These are phyloP conservation scores for Leptoteleia sp. DNA, from an alignment of 1,140 invertebrate genomes.

Conservation along the genomic window DNA sequence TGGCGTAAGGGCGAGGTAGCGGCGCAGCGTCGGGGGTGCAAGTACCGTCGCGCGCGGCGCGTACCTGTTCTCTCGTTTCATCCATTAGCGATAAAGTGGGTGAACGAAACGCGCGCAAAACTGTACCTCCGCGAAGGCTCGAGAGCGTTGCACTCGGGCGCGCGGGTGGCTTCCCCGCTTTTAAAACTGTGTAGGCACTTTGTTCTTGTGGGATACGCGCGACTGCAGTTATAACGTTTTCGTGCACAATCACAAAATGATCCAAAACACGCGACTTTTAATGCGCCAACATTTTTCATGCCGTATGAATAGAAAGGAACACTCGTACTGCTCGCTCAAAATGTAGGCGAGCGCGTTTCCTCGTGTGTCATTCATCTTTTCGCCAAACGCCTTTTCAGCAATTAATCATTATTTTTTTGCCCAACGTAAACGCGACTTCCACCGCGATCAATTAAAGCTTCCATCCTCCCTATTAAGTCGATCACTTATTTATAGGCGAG, in stretches of 20 bases:
- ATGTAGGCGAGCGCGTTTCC: conserved; percentile 9
- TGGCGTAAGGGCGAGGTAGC: too few relatives aligned
- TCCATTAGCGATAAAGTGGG: conserved; percentile 59
- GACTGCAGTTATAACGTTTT: conserved; percentile 40
- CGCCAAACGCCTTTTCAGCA: neutral
- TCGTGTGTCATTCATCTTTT: conserved; percentile 18
- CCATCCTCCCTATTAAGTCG: too few relatives aligned
- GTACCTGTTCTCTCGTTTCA: conserved; percentile 40
- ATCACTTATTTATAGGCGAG: too few relatives aligned
- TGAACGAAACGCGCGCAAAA: conserved; percentile 43
- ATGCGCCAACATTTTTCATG: conserved; percentile 14
- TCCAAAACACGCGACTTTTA: conserved; percentile 43
- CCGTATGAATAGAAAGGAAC: conserved; percentile 13
- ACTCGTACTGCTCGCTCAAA: neutral
- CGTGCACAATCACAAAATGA: conserved; percentile 47
- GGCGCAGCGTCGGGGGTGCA: conserved; percentile 6
- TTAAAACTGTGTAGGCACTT: conserved; percentile 45
- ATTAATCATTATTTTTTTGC: conserved; percentile 21
- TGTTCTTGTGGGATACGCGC: conserved; percentile 32
- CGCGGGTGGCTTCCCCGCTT: conserved; percentile 20
- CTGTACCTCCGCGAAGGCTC: conserved; percentile 25
- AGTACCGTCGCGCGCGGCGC: conserved; percentile 10
- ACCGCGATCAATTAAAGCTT: neutral
- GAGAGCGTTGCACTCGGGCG: conserved; percentile 47
- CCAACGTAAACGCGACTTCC: neutral